A percentile compares a stretch with the other conserved stretches of the same genome.
Conservation (phyloP, 1,140 invertebrate species). For the Piezodorus guildinii region DNA sequence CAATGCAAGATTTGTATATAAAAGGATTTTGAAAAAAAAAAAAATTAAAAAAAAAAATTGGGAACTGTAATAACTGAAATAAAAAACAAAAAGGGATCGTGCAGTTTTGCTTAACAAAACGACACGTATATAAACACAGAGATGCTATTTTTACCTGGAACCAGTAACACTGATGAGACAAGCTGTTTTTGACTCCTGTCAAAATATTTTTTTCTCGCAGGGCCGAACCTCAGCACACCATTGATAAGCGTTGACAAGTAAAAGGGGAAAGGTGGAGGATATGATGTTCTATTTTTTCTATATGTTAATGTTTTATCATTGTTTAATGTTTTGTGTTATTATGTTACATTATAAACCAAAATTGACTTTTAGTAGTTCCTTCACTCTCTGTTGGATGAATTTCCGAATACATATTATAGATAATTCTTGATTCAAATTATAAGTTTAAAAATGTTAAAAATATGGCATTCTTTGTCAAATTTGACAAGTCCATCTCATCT, state of each 20-base stretch:
- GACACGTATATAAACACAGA: constrained; percentile 21
- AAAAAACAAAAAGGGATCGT: constrained; percentile 8
- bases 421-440: not conserved
- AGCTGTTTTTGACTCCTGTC: not conserved
- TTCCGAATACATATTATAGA: not conserved
- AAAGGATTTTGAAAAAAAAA: not conserved
- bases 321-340: constrained; percentile 7
- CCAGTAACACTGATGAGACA: not conserved
- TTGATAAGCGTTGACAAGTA: too few relatives aligned
- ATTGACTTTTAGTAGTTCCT: not conserved
- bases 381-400: not conserved
- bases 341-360: constrained; percentile 5
- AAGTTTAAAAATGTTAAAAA: too few relatives aligned
- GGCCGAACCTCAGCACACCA: too few relatives aligned
- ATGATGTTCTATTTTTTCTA: not conserved
- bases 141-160: not conserved
- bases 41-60: too few relatives aligned
- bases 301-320: too few relatives aligned
- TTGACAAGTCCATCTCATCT: too few relatives aligned
- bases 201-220: too few relatives aligned
- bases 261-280: not conserved
- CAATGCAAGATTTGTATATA: too few relatives aligned
- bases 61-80: not conserved
- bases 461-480: too few relatives aligned
- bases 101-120: constrained; percentile 22